Percentiles rank a stretch among this genome's conserved stretches.
These are phyloP conservation scores for Pemphredon lugubris DNA, from an alignment of 2,888 invertebrate genomes.

Conservation along the genomic window DNA sequence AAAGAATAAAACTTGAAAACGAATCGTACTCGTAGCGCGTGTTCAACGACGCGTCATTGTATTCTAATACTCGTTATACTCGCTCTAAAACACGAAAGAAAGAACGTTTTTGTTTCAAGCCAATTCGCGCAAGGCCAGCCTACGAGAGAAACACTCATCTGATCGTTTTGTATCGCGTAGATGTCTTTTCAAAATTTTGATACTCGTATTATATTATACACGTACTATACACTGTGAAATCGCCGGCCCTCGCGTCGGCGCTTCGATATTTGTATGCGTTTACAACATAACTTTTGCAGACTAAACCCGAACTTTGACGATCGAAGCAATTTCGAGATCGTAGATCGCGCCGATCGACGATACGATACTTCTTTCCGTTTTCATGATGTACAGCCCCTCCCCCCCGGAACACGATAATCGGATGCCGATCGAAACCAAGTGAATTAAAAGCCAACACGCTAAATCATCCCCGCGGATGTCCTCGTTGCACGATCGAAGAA, in stretches of 20 bases:
- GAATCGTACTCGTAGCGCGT: no score
- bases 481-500: no score
- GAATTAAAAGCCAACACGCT: no score
- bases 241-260: conserved; percentile 21
- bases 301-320: conserved; percentile 23
- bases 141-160: no score
- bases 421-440: background rate
- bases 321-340: conserved; percentile 14
- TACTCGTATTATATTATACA: conserved; percentile 55
- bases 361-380: background rate
- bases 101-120: no score
- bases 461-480: no score
- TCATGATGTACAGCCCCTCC: background rate
- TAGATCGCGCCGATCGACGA: background rate
- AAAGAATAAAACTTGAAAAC: no score
- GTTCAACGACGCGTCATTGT: no score
- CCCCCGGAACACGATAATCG: background rate
- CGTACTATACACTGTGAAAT: conserved; percentile 49
- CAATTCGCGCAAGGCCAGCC: no score
- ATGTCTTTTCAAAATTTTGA: conserved; percentile 65
- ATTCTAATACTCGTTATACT: no score
- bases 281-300: conserved; percentile 45
- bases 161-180: conserved; percentile 40
- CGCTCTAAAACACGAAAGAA: no score
- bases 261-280: conserved; percentile 59